Conservation (phyloP, 2,888 invertebrate species). For the Anthophora plumipes region DNA sequence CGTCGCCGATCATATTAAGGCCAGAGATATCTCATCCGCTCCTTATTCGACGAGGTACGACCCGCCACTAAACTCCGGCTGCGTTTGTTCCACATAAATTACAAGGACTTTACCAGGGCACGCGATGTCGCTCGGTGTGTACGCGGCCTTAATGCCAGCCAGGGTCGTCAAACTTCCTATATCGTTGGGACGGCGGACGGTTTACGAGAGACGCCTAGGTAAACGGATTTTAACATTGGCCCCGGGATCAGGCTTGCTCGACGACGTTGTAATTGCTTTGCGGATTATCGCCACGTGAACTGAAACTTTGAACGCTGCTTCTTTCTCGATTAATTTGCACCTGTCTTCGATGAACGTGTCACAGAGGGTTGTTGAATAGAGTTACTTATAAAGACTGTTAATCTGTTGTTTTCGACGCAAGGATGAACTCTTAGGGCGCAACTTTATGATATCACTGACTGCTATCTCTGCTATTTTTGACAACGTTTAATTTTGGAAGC, state of each 20-base stretch:
- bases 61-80: conserved; percentile 48
- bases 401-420: too few species aligned
- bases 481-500: too few species aligned
- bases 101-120: conserved; percentile 54
- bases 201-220: conserved; percentile 36
- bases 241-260: conserved; percentile 25
- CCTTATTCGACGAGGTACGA: conserved; percentile 65
- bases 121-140: conserved; percentile 46
- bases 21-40: conserved; percentile 73
- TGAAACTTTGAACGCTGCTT: conserved; percentile 6
- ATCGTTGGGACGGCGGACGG: conserved; percentile 36
- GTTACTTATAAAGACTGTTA: too few species aligned
- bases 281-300: conserved; percentile 18
- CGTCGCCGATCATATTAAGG: conserved; percentile 80
- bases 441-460: too few species aligned
- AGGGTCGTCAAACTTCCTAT: conserved; percentile 62
- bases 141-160: conserved; percentile 55
- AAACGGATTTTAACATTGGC: conserved; percentile 50
- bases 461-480: too few species aligned
- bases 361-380: too few species aligned
- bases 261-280: conserved; percentile 47
- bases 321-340: not conserved
- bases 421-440: too few species aligned
- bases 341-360: not conserved
- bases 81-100: conserved; percentile 74